Conservation (phyloP, 1,140 invertebrate genomes). For the Watersipora subatra region DNA sequence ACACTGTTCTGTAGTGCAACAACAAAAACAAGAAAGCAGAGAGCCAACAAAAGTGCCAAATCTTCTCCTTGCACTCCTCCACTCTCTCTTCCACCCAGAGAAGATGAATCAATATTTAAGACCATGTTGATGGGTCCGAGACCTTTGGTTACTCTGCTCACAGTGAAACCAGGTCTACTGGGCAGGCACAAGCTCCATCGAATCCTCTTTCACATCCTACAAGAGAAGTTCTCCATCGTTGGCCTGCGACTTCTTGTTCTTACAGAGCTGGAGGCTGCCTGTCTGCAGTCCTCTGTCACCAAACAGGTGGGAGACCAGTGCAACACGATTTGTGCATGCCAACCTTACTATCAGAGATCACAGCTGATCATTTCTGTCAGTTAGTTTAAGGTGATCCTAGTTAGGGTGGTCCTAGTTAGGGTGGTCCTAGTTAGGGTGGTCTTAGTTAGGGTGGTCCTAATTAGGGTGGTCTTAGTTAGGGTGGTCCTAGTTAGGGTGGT, state of each 20-base stretch:
- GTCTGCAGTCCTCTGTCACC: constrained; percentile 9
- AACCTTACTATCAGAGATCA: no score
- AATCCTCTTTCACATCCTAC: constrained; percentile 22
- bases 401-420: no score
- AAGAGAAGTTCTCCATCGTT: constrained; percentile 27
- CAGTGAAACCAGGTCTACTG: constrained; percentile 24
- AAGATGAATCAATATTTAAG: constrained; percentile 24
- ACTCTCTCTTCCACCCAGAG: not conserved
- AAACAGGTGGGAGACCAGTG: constrained; percentile 10
- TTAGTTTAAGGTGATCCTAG: no score
- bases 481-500: no score
- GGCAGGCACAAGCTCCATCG: constrained; percentile 22
- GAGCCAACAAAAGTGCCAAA: not conserved
- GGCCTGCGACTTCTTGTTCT: constrained; percentile 18
- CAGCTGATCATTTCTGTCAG: no score
- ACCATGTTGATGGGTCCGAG: constrained; percentile 22
- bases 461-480: no score
- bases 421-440: no score
- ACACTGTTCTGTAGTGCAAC: not conserved
- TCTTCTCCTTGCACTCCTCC: not conserved
- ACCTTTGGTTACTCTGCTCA: constrained; percentile 22
- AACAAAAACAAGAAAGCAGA: not conserved
- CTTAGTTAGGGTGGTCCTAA: no score
- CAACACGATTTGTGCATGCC: no score
- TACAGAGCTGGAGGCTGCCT: constrained; percentile 9